Conservation (phyloP, 1,140 invertebrate genomes). For the Alviniconcha marisindica region DNA sequence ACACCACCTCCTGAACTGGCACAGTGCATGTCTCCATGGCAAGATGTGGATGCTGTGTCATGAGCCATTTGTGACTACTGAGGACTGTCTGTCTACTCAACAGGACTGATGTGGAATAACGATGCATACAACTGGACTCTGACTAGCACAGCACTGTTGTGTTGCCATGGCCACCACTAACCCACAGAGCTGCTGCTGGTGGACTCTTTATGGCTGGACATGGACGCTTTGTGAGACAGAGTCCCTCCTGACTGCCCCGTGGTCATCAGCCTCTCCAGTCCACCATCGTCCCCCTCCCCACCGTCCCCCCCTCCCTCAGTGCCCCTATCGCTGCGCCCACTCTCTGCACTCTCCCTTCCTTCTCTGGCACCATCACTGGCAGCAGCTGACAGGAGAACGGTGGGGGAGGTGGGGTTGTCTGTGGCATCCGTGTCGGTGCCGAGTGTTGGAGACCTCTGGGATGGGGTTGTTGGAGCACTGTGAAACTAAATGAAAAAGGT, state of each 20-base stretch:
- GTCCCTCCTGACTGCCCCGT: neutral
- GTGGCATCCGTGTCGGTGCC: conserved; percentile 12
- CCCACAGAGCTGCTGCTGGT: neutral
- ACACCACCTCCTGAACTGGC: too few species aligned
- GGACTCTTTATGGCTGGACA: neutral
- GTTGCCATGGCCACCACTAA: too few species aligned
- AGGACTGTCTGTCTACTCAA: too few species aligned
- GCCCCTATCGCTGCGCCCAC: neutral
- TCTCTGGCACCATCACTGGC: neutral
- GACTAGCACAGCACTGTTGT: too few species aligned
- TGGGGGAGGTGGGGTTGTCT: neutral
- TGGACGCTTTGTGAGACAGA: neutral
- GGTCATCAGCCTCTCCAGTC: conserved; percentile 7
- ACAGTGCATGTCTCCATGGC: too few species aligned
- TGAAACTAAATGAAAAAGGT: conserved; percentile 64
- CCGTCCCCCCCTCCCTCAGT: neutral
- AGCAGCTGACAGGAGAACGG: neutral
- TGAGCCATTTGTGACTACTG: too few species aligned
- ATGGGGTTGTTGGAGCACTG: conserved; percentile 62
- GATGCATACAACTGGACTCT: neutral
- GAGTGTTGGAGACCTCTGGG: conserved; percentile 37
- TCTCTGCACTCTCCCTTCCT: neutral
- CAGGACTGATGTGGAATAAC: too few species aligned
- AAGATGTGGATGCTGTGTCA: too few species aligned
- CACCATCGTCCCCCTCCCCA: neutral